Evolutionary conservation across 2,113 vertebrate genomes (phyloP), one percentile per base, ranked within the genome.

Genomic region (Monopterus albus): DNA sequence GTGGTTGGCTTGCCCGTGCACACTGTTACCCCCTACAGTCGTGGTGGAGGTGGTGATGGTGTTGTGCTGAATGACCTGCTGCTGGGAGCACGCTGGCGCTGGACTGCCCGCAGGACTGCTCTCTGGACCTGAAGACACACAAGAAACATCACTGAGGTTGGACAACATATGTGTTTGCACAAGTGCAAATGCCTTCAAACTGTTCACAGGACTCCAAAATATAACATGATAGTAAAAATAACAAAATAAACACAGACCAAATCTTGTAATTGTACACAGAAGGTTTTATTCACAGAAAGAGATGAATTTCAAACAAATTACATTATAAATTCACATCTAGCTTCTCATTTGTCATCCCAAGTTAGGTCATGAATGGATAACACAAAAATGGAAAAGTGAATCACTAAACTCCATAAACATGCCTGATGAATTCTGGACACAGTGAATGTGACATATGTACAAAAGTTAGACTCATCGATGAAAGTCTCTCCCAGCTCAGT

Each of bases 21-120:
- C 94, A 62, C 93, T 93, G 90, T 94, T 94, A 89, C 96, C 96
- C 76, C 95, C 96, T 94, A 96, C 93, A 86, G 95, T 92, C 0
- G 96, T 95, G 28, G 96, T 98, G 87, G 98, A 99, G 78, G 98
- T 99, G 23, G 96, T 98, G 91, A 99, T 97, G 93, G 96, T 98
- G 92, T 98, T 98, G 94, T 99, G 97, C 92, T 99, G 98, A 90
- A 99, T 99, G 93, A 98, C 96, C 86, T 98, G 98, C 88, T 98
- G 97, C 92, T 98, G 98, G 55, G 96, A 96, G 87, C 96, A 96
- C 31, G 92, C 94, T 43, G 96, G 95, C 61, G 92, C 89, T 0
- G 97, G 98, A 82, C 98, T 98, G 10, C 94, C 93, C 0, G 96
- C 95, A 58, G 96, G 97, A 74, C 98, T 99, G 83, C 95, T 98